Base-by-base conservation (phyloP, 1,140 invertebrate genomes). In the Brachionus calyciflorus region DNA sequence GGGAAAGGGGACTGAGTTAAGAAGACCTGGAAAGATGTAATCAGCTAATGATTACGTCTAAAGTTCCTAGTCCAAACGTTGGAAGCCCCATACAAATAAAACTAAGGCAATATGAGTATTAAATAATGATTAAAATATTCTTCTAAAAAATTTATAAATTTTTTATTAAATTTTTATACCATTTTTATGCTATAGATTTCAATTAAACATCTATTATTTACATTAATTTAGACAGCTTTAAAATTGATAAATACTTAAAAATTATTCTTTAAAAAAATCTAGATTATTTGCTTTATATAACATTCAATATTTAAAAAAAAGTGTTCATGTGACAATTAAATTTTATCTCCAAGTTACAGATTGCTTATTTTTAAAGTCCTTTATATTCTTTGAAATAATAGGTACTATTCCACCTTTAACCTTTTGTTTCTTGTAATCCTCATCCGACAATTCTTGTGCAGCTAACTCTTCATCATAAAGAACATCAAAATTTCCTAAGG, bases 391-490 rank as follows among this genome's bases (percentile, higher is more conserved):
- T 14, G 60, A 44, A 40, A 65, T 44, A 24, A 65, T 24, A 24
- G 60, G 40, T 51, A 78, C 51, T 6, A 77, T 48, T 77, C 73
- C 68, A 46, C 69, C 28, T 55, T 48, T 28, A 10, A 26, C 19
- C 30, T 79, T 79, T 55, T 77, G 40, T 28, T 37, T 76, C 48
- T 79, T 77, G 30, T 17, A 77, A 17, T 73, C 60, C 33, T 68
- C 69, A 28, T 77, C 70, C 26, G 53, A 5, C 33, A 48, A 37
- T 28, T 68, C 40, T 6, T 37, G 41, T 44, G 21, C 24, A 6
- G 60, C 33, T 17, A 48, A 68, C 68, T 53, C 73, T 41, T 76
- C 73, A 30, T 76, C 73, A 41, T 76, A 76, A n/a, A 76, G 28
- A 19, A 76, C 21, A 76, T 76, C 73, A 48, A 76, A 76, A 48